Percentiles rank a stretch among this genome's conserved stretches.
Conservation (phyloP, 2,113 vertebrate species). For the Elaphurus davidianus region DNA sequence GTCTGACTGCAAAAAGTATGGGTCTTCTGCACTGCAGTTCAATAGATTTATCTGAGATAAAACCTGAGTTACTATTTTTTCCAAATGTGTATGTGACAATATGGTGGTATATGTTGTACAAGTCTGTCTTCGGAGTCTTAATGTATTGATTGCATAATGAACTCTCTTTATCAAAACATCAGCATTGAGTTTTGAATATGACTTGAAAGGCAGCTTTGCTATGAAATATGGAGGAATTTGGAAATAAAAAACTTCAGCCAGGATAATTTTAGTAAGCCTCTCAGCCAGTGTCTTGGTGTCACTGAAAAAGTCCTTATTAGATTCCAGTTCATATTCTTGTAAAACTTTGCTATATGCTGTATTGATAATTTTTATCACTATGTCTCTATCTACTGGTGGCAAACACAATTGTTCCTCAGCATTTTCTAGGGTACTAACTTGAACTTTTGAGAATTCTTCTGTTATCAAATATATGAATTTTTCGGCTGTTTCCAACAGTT, state of each 20-base stretch:
- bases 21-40: neutral
- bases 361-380: neutral
- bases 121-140: neutral
- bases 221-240: slow-evolving; percentile 28
- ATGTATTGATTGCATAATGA: neutral
- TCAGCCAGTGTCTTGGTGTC: slow-evolving; percentile 37
- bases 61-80: slow-evolving; percentile 38
- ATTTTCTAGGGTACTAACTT: slow-evolving; percentile 33
- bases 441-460: slow-evolving; percentile 31
- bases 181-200: slow-evolving; percentile 25
- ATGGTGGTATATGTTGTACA: slow-evolving; percentile 4
- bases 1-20: neutral
- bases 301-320: neutral
- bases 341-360: neutral
- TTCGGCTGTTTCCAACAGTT: neutral
- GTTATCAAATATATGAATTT: neutral
- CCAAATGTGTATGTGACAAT: slow-evolving; percentile 28
- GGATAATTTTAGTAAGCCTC: slow-evolving; percentile 32
- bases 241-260: slow-evolving; percentile 28
- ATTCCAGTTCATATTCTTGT: slow-evolving; percentile 15
- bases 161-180: slow-evolving; percentile 36
- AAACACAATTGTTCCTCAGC: neutral
- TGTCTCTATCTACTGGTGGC: neutral
- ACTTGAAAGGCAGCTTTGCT: slow-evolving; percentile 26
- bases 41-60: neutral